Evolutionary conservation across 2,113 vertebrate genomes (phyloP).

Genomic region (Siniperca knerii): DNA sequence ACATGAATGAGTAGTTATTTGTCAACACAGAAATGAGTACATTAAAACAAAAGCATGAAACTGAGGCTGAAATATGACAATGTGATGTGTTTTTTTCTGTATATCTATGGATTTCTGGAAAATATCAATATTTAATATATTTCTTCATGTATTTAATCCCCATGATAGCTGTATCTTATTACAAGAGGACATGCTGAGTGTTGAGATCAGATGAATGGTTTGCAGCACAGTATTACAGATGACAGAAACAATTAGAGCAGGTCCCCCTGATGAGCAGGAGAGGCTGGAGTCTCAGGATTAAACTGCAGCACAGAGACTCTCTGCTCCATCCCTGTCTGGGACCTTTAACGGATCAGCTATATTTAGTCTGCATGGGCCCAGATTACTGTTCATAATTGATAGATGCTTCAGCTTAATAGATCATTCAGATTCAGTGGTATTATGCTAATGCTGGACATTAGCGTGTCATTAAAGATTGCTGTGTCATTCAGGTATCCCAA

Average conservation of each 20-base stretch:
- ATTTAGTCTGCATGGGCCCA: constrained; percentile 64
- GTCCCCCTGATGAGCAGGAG: constrained; percentile 27
- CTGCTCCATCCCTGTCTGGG: constrained; percentile 63
- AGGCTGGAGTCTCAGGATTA: constrained; percentile 62
- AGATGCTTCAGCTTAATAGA: constrained; percentile 59
- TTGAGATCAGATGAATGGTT: not conserved
- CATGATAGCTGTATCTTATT: constrained; percentile 8
- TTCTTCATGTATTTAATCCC: constrained; percentile 18
- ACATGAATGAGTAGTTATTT: not conserved
- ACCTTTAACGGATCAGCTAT: constrained; percentile 73
- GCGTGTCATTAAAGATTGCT: constrained; percentile 51
- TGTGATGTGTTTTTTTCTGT: not conserved
- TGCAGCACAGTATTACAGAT: constrained; percentile 37
- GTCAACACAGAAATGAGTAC: not conserved
- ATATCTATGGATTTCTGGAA: not conserved
- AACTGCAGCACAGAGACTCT: constrained; percentile 51
- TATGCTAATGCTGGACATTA: constrained; percentile 68
- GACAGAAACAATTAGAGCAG: constrained; percentile 34
- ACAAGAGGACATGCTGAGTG: constrained; percentile 15
- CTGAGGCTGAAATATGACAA: not conserved
- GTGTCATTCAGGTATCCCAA: constrained; percentile 27
- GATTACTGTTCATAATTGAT: constrained; percentile 55
- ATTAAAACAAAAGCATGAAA: not conserved
- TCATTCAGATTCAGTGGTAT: constrained; percentile 53
- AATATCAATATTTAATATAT: constrained; percentile 14